Evolutionary conservation across 1,140 invertebrate genomes (phyloP), one percentile per base, ranked within the genome.

Genomic region (Eupeodes corollae): DNA sequence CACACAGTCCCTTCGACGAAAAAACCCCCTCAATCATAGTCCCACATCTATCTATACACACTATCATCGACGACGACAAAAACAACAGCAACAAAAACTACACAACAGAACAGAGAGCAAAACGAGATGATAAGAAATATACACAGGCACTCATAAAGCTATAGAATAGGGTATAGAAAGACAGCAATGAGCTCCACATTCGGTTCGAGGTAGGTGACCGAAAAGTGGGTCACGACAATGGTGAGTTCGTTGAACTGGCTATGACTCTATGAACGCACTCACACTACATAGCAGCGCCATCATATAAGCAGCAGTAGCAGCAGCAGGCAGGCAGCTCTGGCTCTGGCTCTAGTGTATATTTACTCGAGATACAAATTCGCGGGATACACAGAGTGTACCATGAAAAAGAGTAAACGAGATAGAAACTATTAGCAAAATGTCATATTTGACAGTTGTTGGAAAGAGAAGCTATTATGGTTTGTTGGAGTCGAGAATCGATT

Each of bases 201-300:
- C 53, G 56, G 13, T 52, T 52, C 50, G 58, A 66, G 65, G 65
- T 68, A 54, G 60, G 50, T 66, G 65, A 68, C 61, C 65, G 63
- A 63, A 66, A 68, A 55, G 52, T 68, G 56, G 65, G 65, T 67
- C 65, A 67, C 64, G 65, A 67, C 64, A 67, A 67, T 67, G 62
- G 59, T 52, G 56, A 52, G 64, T 67, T 68, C 65, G 61, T 61
- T 68, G 65, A 68, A 68, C 65, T 67, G 53, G 38, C 46, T 31
- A 47, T 42, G 48, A 41, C 50, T 35, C 49, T 21, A 37, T 40
- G 14, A 57, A 50, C 51, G 43, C 59, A 38, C 56, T 46, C 45
- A 47, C 42, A 26, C 21, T 26, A 26, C 21, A 26, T 26, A 16
- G 51, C 42, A 48, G 47, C 40, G 45, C 38, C 18, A 14, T 39